Evolutionary conservation across 2,797 vertebrate species (phyloP), one percentile per base, ranked within the genome.

Genomic region (Neosilurus hyrtlii): DNA sequence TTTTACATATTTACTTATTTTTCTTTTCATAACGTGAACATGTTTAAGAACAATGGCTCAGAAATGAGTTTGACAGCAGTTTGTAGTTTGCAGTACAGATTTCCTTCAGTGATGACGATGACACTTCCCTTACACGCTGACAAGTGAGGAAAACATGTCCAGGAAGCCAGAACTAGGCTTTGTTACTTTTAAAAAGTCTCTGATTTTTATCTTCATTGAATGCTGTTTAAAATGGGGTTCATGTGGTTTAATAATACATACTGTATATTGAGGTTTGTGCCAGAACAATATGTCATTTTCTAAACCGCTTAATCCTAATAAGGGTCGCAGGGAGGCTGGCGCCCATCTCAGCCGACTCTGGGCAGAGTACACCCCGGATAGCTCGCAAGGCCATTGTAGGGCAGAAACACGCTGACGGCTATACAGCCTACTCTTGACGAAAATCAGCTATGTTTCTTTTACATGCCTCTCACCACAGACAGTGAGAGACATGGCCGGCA

Each of bases 41-140:
- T 56, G 43, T 73, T 62, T 20, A 18, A 49, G 37, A 71, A 63
- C 51, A 54, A 59, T 67, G 37, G 4, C 74, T 70, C 24, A 78
- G 30, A 37, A n/a, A 56, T 5, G 57, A 56, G 26, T 82, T 65
- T 57, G 61, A 82, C 70, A 74, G 51, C 61, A 75, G 54, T 49
- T 62, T 74, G 51, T 56, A 20, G 7, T 56, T 56, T 43, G 56
- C 56, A 43, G 56, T 61, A 61, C 56, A 76, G 74, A 61, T 76
- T 76, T 76, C 30, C 20, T 35, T 20, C 54, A 75, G 18, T 75
- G 16, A 75, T 75, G 54, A 22, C 11, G 22, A 43, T 59, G 73
- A 76, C 73, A 76, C 56, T n/a, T 61, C 56, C 56, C 20, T 61
- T 76, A 61, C 73, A 61, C 30, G 3, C 56, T 76, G 73, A 76